Percentiles rank a stretch among this genome's conserved stretches.
These are phyloP conservation scores for Plodia interpunctella DNA, from an alignment of 1,140 invertebrate species.

Conservation along the genomic window DNA sequence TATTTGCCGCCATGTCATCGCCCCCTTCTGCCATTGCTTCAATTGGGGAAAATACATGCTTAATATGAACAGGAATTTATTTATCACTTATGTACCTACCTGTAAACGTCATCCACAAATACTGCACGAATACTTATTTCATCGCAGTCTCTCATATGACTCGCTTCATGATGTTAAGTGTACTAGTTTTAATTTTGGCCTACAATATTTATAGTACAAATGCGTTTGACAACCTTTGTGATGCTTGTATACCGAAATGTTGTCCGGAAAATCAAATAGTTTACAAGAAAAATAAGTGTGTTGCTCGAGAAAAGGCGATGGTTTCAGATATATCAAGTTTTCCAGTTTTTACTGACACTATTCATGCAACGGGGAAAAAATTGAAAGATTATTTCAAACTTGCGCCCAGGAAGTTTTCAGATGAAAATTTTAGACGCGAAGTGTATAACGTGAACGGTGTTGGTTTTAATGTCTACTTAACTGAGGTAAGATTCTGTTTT, in stretches of 20 bases:
- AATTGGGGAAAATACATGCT: too few species aligned
- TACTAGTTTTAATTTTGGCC: neutral
- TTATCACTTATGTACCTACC: too few species aligned
- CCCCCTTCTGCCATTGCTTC: too few species aligned
- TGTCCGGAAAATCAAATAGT: constrained; percentile 15
- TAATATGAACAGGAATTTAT: too few species aligned
- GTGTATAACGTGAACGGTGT: constrained; percentile 10
- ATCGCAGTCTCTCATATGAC: neutral
- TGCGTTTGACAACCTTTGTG: neutral
- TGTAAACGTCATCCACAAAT: too few species aligned
- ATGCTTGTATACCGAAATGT: constrained; percentile 18
- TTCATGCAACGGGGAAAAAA: neutral
- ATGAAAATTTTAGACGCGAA: constrained; percentile 9
- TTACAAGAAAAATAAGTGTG: constrained; percentile 7
- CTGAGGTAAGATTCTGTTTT: constrained; percentile 26
- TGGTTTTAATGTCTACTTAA: constrained; percentile 14
- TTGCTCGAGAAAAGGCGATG: neutral
- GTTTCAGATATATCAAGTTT: constrained; percentile 3
- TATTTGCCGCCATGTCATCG: too few species aligned
- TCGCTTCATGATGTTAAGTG: neutral
- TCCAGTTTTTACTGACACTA: constrained; percentile 9
- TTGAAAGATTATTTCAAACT: constrained; percentile 6
- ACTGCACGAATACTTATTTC: neutral
- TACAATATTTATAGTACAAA: neutral
- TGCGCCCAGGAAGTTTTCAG: constrained; percentile 3